These are phyloP conservation scores for Numenius phaeopus DNA, from an alignment of 2,797 vertebrate genomes.

Conservation along the genomic window DNA sequence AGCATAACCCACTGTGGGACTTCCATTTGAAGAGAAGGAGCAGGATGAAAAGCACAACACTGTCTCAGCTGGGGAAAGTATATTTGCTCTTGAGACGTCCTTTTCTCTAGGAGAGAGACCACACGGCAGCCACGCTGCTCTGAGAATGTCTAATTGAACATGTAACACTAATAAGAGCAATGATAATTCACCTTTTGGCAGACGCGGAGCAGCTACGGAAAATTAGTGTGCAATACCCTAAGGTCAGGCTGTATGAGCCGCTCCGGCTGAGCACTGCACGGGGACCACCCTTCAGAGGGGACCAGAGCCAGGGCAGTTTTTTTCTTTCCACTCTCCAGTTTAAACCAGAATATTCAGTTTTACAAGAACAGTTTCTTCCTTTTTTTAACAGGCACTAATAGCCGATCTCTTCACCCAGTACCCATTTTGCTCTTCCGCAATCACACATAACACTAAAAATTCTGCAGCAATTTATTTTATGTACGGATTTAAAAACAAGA, in stretches of 20 bases:
- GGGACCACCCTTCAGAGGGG: background rate
- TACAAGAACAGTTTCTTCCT: background rate
- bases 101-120: background rate
- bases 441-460: background rate
- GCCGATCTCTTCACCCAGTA: accelerated
- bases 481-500: slow-evolving; percentile 29
- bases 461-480: background rate
- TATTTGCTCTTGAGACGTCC: background rate
- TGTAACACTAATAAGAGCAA: accelerated
- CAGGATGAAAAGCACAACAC: background rate
- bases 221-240: accelerated
- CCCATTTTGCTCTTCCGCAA: background rate
- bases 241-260: accelerated
- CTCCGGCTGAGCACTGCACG: accelerated
- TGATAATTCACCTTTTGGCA: accelerated
- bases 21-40: background rate
- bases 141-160: accelerated
- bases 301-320: background rate
- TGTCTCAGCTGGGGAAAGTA: background rate
- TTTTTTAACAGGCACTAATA: background rate
- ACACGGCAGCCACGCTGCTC: accelerated
- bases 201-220: too few species aligned
- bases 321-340: background rate
- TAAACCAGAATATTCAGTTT: background rate
- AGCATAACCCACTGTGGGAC: accelerated